Percentiles rank a stretch among this genome's conserved stretches.
Evolutionary conservation across 2,888 invertebrate species (phyloP).

Genomic region (Chouioia cunea): DNA sequence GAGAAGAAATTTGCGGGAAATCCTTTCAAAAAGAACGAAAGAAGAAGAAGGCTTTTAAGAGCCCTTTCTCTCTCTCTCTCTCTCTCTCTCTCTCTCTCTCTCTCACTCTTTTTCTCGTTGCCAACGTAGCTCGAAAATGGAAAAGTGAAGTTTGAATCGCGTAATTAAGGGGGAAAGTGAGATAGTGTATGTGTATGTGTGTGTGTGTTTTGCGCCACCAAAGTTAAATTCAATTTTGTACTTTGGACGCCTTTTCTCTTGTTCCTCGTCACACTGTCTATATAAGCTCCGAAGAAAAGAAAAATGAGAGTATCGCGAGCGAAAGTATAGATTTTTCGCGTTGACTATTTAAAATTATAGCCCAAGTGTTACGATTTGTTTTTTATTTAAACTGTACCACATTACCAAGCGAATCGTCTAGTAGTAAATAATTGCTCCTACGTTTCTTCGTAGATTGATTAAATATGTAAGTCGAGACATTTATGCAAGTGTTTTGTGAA

Average conservation of each 20-base stretch:
- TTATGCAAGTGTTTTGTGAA: too few relatives aligned
- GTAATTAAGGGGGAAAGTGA: conserved; percentile 40
- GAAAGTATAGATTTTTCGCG: background rate
- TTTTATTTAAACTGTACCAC: too few relatives aligned
- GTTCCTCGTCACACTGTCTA: background rate
- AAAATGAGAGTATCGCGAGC: conserved; percentile 20
- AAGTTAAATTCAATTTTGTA: conserved; percentile 41
- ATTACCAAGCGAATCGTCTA: too few relatives aligned
- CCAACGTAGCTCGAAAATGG: conserved; percentile 44
- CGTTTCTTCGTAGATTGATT: too few relatives aligned
- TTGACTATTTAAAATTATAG: too few relatives aligned
- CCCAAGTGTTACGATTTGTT: too few relatives aligned
- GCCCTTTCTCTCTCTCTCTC: background rate
- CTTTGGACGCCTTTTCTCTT: conserved; percentile 12
- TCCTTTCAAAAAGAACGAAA: conserved; percentile 43
- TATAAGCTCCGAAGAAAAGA: conserved; percentile 20
- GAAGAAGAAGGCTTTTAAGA: conserved; percentile 45
- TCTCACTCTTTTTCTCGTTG: background rate
- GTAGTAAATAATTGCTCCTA: too few relatives aligned
- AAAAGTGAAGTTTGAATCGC: conserved; percentile 47
- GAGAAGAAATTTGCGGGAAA: conserved; percentile 49
- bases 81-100: background rate
- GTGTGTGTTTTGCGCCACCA: conserved; percentile 30
- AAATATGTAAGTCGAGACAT: too few relatives aligned
- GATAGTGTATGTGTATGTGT: conserved; percentile 11